phyloP scores from a whole-genome alignment of 1,140 invertebrate species.

The Drosophila pandora region DNA sequence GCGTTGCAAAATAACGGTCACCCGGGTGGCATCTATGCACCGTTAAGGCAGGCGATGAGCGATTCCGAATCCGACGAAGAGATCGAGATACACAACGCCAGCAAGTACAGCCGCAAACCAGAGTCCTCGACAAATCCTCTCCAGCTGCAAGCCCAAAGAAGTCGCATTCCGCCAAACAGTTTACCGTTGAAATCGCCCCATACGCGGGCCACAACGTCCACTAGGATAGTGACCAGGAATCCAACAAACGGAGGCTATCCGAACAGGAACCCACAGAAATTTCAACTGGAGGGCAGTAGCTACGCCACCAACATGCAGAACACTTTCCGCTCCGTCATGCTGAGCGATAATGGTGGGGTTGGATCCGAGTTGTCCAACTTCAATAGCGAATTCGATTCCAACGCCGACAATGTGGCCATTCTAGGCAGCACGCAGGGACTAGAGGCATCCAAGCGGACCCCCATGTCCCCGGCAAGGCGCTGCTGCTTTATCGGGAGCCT shows the following conservation, averaged over 20 bases:
- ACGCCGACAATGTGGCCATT: conserved; percentile 80
- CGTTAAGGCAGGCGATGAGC: conserved; percentile 88
- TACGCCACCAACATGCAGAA: conserved; percentile 79
- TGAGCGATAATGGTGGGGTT: conserved; percentile 84
- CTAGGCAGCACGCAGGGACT: conserved; percentile 44
- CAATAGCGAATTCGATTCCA: conserved; percentile 75
- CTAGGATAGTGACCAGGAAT: conserved; percentile 37
- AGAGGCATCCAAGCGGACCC: conserved; percentile 75
- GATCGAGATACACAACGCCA: conserved; percentile 86
- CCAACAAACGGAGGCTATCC: conserved; percentile 4
- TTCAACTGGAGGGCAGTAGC: conserved; percentile 60
- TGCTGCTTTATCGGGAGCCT: conserved; percentile 88
- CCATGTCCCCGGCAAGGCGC: conserved; percentile 87
- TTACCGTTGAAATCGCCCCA: conserved; percentile 62
- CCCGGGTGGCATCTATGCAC: conserved; percentile 87
- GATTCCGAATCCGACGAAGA: conserved; percentile 91
- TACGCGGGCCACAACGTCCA: conserved; percentile 45
- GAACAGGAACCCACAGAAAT: conserved; percentile 29
- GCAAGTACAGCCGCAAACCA: conserved; percentile 66
- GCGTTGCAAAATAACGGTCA: conserved; percentile 61
- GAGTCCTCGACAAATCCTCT: conserved; percentile 23
- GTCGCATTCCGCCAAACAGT: conserved; percentile 64
- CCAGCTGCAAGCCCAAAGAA: conserved; percentile 67
- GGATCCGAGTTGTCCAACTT: conserved; percentile 75
- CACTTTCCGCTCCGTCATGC: conserved; percentile 84